Base-by-base conservation (phyloP, 2,888 invertebrate genomes). In the Pachliopta kotzebuea region DNA sequence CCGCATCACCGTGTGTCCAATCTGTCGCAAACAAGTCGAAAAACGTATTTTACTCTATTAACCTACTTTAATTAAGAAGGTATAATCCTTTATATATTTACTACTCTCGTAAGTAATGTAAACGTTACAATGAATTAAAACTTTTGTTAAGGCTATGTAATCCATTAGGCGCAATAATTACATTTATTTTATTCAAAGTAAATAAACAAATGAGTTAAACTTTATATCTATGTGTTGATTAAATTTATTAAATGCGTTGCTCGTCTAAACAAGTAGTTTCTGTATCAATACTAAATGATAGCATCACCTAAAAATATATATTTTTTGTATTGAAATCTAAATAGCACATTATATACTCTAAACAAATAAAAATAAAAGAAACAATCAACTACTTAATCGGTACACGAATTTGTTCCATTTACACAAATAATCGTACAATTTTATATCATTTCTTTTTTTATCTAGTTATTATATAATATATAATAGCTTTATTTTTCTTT, bases 1-100 rank as follows among this genome's bases (percentile, higher is more conserved):
- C 93, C 96, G 98, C 77, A 98, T 99, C 95, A 95, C 96, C 67
- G 98, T 98, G 78, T 99, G 99, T 82, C 99, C 99, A 42, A 99
- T 99, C 83, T 99, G 99, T 85, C 94, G 99, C 74, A 99, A 99
- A 92, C 95, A 96, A 66, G 98, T 99, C 63, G 98, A 98, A 85
- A 98, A 98, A 81, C 94, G 98, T 68, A 99, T 99, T 80, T 93
- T 99, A 60, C 94, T 99, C 42, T 99, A 98, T 73, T 91, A 74
- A 49, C 7, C 45, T 45, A 45, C 45, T 45, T 45, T 18, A 45
- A 45, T 2, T 45, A 45, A 37, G 37, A 3, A 37, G 14, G 37
- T 37, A 14, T 37, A 4, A 14, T 1, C 37, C 11, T 37, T 14
- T 31, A 31, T 2, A 31, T 31, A 31, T 37, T 14, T 37, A 37